Conservation (phyloP, 2,113 vertebrate species). For the Hippocampus zosterae region DNA sequence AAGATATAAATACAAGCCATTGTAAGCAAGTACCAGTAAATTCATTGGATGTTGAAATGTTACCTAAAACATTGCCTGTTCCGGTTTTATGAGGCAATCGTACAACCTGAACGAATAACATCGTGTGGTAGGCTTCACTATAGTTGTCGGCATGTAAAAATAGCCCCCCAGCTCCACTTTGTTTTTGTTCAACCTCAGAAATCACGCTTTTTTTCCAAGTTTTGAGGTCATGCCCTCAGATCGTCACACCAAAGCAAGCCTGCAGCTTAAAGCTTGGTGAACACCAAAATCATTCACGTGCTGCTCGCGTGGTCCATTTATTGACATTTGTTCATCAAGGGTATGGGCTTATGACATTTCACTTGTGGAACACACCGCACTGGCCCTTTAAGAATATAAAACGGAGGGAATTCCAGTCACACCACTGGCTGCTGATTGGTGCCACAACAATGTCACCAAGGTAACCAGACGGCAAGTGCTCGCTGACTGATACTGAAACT, state of each 20-base stretch:
- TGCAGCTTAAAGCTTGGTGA: background rate
- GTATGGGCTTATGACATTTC: constrained; percentile 14
- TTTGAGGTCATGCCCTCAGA: background rate
- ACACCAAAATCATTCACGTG: background rate
- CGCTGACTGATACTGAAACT: background rate
- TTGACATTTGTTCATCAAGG: background rate
- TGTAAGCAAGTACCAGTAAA: too few species aligned
- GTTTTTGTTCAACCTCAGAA: background rate
- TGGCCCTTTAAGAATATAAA: constrained; percentile 61
- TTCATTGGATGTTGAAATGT: background rate
- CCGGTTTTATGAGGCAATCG: background rate
- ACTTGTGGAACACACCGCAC: constrained; percentile 24
- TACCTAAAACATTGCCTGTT: background rate
- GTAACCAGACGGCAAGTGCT: constrained; percentile 17
- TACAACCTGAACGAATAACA: too few species aligned
- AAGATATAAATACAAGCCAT: too few species aligned
- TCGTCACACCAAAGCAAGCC: constrained; percentile 4
- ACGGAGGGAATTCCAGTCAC: constrained; percentile 61
- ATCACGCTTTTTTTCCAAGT: constrained; percentile 1
- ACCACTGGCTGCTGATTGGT: constrained; percentile 60
- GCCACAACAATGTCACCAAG: constrained; percentile 32
- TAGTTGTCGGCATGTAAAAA: background rate
- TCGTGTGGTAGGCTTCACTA: background rate
- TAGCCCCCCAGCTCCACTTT: background rate
- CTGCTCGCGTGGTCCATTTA: background rate